Evolutionary conservation across 92 coral and sea anemone genomes (phyloP).

Genomic region (Blastomussa wellsi): DNA sequence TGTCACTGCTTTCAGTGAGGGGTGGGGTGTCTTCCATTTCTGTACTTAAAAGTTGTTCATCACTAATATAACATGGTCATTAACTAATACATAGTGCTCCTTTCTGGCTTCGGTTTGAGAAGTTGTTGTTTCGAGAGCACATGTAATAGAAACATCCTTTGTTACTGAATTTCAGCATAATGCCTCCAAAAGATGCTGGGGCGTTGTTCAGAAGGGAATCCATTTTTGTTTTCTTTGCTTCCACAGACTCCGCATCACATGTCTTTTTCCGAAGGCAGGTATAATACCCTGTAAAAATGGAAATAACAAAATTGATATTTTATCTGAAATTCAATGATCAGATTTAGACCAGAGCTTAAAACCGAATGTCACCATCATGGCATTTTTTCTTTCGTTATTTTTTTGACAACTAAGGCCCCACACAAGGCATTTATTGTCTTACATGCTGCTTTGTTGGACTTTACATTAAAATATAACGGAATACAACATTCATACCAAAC

Average conservation of each 20-base stretch:
- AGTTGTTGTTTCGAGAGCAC: slow-evolving; percentile 94
- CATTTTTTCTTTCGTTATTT: no score
- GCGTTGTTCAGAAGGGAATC: slow-evolving; percentile 88
- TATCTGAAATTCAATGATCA: neutral
- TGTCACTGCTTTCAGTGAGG: no score
- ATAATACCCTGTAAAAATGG: slow-evolving; percentile 7
- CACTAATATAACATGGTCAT: neutral
- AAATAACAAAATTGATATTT: neutral
- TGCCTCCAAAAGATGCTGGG: slow-evolving; percentile 89
- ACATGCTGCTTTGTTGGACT: no score
- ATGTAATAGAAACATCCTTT: slow-evolving; percentile 78
- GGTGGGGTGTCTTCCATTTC: no score
- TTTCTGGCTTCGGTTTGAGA: slow-evolving; percentile 97
- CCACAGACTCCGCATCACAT: slow-evolving; percentile 36
- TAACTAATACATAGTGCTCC: slow-evolving; percentile 75
- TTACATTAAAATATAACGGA: no score
- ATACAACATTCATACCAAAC: no score
- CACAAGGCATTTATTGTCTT: no score
- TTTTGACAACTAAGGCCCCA: no score
- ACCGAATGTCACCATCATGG: no score
- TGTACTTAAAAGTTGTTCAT: no score
- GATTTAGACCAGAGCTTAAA: no score
- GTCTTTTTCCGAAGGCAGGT: slow-evolving; percentile 19
- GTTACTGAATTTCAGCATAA: slow-evolving; percentile 68
- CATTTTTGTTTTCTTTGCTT: slow-evolving; percentile 37